Evolutionary conservation across 2,888 invertebrate genomes (phyloP).

Genomic region (Folsomia manolachei): DNA sequence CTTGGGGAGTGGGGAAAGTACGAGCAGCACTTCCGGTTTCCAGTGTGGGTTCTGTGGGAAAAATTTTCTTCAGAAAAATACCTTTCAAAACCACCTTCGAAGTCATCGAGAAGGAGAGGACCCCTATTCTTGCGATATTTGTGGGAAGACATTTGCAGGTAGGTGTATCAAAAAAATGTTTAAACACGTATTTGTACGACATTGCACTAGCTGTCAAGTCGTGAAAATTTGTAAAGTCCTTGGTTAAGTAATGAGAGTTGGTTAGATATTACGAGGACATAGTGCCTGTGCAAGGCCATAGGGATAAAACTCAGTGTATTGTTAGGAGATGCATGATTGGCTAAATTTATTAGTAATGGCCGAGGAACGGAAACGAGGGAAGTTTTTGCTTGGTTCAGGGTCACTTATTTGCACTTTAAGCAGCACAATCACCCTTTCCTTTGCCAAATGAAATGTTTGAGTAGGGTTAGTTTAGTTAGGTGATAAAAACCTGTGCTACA

Average conservation of each 20-base stretch:
- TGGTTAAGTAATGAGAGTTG: too few relatives aligned
- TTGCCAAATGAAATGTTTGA: neutral
- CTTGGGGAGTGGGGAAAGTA: slow-evolving; percentile 15
- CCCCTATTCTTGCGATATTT: slow-evolving; percentile 84
- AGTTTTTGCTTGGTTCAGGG: neutral
- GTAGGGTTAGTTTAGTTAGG: neutral
- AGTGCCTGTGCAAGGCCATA: neutral
- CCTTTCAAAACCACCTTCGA: slow-evolving; percentile 68
- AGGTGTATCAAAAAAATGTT: slow-evolving; percentile 1
- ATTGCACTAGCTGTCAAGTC: too few relatives aligned
- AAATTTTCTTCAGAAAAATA: slow-evolving; percentile 71
- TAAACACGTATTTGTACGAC: too few relatives aligned
- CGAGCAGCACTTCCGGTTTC: slow-evolving; percentile 55
- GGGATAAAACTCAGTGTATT: too few relatives aligned
- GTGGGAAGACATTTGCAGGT: slow-evolving; percentile 79
- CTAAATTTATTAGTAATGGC: neutral
- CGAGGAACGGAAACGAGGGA: neutral
- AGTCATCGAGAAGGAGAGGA: slow-evolving; percentile 62
- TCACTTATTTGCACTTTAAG: too few relatives aligned
- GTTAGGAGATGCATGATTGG: too few relatives aligned
- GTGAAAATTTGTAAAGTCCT: too few relatives aligned
- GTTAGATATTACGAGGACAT: too few relatives aligned
- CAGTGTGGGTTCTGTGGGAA: slow-evolving; percentile 71
- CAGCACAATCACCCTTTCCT: neutral
- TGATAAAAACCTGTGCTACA: too few relatives aligned